These are phyloP conservation scores for Metellina segmentata DNA, from an alignment of 2,888 invertebrate genomes.

Conservation along the genomic window DNA sequence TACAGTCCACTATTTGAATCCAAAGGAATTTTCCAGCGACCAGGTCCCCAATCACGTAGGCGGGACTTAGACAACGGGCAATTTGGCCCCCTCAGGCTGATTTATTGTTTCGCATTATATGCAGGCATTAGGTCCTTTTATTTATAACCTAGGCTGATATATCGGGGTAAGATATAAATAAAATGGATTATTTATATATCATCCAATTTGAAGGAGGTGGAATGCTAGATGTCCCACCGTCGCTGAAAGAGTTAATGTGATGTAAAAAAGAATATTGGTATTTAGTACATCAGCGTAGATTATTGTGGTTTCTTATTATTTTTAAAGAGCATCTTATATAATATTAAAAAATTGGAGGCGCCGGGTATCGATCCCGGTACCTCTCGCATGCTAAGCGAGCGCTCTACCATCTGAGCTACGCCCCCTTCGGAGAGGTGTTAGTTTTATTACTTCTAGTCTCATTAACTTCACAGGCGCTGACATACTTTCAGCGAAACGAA, in stretches of 20 bases:
- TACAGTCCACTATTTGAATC: too few relatives aligned
- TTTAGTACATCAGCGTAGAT: neutral
- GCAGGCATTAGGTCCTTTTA: too few relatives aligned
- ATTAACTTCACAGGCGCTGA: neutral
- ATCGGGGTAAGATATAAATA: too few relatives aligned
- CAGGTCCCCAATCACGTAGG: too few relatives aligned
- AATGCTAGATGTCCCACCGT: too few relatives aligned
- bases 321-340: neutral
- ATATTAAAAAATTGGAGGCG: neutral
- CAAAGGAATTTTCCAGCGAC: too few relatives aligned
- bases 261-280: neutral
- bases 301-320: neutral
- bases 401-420: constrained; percentile 25
- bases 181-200: neutral
- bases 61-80: too few relatives aligned
- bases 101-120: too few relatives aligned
- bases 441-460: too few relatives aligned
- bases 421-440: neutral
- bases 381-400: constrained; percentile 23
- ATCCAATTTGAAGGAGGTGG: too few relatives aligned
- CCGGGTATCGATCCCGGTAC: constrained; percentile 20
- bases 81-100: too few relatives aligned
- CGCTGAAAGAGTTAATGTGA: neutral
- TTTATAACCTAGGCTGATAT: too few relatives aligned
- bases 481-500: neutral